Evolutionary conservation across 2,888 invertebrate genomes (phyloP).

Genomic region (Crepidodera aurea): DNA sequence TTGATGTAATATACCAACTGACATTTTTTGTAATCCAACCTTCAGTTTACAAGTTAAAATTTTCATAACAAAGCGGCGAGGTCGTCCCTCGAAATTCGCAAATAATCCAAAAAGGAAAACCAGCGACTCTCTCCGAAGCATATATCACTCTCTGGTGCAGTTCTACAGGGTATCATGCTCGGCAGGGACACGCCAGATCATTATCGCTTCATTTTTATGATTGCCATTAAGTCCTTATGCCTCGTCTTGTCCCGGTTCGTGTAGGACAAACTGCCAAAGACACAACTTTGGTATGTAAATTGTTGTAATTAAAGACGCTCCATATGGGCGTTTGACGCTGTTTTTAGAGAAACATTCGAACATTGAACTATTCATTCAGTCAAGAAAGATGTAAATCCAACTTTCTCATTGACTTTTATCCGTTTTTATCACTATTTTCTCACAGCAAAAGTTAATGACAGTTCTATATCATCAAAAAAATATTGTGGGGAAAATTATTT

Average conservation of each 20-base stretch:
- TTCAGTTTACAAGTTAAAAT: constrained; percentile 9
- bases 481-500: too few species aligned
- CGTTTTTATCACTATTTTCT: too few species aligned
- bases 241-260: neutral
- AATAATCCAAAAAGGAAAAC: constrained; percentile 18
- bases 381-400: too few species aligned
- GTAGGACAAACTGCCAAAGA: constrained; percentile 8
- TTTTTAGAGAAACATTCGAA: too few species aligned
- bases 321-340: neutral
- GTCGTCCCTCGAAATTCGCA: constrained; percentile 15
- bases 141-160: constrained; percentile 24
- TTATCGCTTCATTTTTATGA: constrained; percentile 28
- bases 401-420: too few species aligned
- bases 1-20: neutral
- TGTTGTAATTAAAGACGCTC: neutral
- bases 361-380: too few species aligned
- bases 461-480: too few species aligned
- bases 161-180: constrained; percentile 7
- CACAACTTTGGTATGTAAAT: constrained; percentile 24
- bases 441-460: too few species aligned
- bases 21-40: neutral
- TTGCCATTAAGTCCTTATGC: constrained; percentile 4
- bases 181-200: constrained; percentile 19
- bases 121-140: constrained; percentile 11
- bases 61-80: constrained; percentile 17